Evolutionary conservation across 2,797 vertebrate genomes (phyloP).

Genomic region (Yasuhikotakia modesta): DNA sequence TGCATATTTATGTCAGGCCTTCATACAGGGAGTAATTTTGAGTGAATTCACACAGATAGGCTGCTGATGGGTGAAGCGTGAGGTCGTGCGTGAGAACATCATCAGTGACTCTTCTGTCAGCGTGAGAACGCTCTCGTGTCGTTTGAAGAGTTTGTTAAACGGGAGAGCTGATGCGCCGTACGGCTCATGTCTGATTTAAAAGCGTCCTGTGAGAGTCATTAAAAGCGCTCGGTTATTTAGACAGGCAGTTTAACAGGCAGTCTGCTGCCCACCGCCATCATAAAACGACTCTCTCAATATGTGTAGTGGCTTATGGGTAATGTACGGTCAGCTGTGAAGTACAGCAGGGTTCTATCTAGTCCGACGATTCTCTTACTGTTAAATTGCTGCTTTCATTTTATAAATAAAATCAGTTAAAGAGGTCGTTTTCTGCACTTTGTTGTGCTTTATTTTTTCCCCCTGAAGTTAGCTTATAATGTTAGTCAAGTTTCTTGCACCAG

Average conservation of each 20-base stretch:
- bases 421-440: background rate
- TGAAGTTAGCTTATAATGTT: too few relatives aligned
- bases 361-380: background rate
- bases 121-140: conserved; percentile 11
- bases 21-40: background rate
- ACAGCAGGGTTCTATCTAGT: background rate
- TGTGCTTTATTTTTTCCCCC: background rate
- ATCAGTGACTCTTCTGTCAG: conserved; percentile 46
- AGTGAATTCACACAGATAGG: conserved; percentile 31
- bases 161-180: conserved; percentile 47
- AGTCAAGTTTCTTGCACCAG: too few relatives aligned
- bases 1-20: conserved; percentile 45
- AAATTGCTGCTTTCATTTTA: background rate
- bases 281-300: conserved; percentile 33
- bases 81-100: conserved; percentile 49
- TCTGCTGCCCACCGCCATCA: conserved; percentile 55
- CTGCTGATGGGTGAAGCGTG: conserved; percentile 44
- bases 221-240: conserved; percentile 65
- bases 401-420: background rate
- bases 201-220: conserved; percentile 57
- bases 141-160: conserved; percentile 50
- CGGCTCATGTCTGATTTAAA: conserved; percentile 52
- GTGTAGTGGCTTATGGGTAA: conserved; percentile 15
- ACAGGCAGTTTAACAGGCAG: conserved; percentile 59
- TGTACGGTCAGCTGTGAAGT: conserved; percentile 15